Percentiles rank a stretch among this genome's conserved stretches.
Evolutionary conservation across 2,797 vertebrate genomes (phyloP).

Genomic region (Phrynocephalus vlangalii): DNA sequence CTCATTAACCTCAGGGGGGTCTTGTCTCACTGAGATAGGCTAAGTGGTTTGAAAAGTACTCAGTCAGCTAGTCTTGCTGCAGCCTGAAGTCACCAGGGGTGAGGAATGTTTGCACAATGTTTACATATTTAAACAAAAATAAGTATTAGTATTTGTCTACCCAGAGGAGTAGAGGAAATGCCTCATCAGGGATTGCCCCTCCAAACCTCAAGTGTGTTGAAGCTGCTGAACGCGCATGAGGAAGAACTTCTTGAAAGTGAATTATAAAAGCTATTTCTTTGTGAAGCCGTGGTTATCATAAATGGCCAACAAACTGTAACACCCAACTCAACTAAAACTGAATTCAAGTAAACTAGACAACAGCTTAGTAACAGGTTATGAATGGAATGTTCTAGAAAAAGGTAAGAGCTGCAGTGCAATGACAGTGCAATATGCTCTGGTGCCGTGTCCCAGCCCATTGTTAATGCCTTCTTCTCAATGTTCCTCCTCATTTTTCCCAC

Average conservation of each 20-base stretch:
- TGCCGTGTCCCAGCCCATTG: not conserved
- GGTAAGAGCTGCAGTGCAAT: not conserved
- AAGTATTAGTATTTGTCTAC: conserved; percentile 33
- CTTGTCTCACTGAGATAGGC: conserved; percentile 28
- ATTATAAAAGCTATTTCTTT: not conserved
- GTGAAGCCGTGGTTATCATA: not conserved
- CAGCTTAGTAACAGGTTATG: not conserved
- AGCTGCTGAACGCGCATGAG: conserved; percentile 3
- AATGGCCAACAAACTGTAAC: not conserved
- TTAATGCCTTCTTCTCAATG: not conserved
- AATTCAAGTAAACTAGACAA: not conserved
- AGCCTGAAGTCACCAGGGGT: conserved; percentile 1
- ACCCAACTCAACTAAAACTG: not conserved
- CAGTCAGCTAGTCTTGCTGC: conserved; percentile 2
- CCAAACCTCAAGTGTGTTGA: conserved; percentile 20
- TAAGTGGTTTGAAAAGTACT: conserved; percentile 29
- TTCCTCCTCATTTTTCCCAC: not conserved
- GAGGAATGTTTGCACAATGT: conserved; percentile 17
- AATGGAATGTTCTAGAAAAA: not conserved
- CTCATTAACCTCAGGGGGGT: conserved; percentile 7
- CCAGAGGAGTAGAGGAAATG: conserved; percentile 39
- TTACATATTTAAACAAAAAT: conserved; percentile 49
- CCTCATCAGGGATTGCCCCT: not conserved
- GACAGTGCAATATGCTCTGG: not conserved
- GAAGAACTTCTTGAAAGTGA: not conserved